Evolutionary conservation across 2,113 vertebrate genomes (phyloP), one percentile per base, ranked within the genome.

Genomic region (Brachionichthys hirsutus): DNA sequence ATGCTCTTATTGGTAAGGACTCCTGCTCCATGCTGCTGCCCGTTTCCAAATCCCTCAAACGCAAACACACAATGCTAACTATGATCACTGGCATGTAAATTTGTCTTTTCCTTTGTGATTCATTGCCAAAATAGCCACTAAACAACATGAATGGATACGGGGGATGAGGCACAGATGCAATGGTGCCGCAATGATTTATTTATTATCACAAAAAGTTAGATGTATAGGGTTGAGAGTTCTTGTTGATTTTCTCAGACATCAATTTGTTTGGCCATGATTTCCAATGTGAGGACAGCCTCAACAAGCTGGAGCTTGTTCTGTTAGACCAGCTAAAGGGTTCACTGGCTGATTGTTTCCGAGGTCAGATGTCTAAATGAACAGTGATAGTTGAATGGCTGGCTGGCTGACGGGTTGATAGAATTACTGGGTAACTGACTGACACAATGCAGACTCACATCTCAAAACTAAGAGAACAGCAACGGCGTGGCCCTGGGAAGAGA

Each of bases 361-460:
- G 78, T 84, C 64, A 40, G 64, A 61, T 85, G 76, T 75, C 74
- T 83, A 85, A 88, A 80, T 74, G 74, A 78, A 76, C 76, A 80
- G 71, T 64, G 68, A 70, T 62, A 80, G 69, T 52, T 77, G 75
- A 82, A 68, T 62, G 78, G 77, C 70, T 62, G 78, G 77, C 48
- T 80, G 60, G 62, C 52, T 17, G 66, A 69, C 69, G 61, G 70
- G 63, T 72, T 80, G 71, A 81, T 72, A 54, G 66, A 75, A 77
- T 77, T 55, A 34, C 64, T 65, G 75, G 68, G 36, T 74, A 81
- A 67, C 69, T 77, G 75, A 52, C 34, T 54, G 63, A 36, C 59
- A 50, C 54, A 67, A 76, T 68, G 67, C 64, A 52, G 58, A 10
- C 63, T 67, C 68, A 62, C 73, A 54, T n/a, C 60, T 78, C 67